Base-by-base conservation (phyloP, 2,888 invertebrate genomes). In the Mimas tiliae region DNA sequence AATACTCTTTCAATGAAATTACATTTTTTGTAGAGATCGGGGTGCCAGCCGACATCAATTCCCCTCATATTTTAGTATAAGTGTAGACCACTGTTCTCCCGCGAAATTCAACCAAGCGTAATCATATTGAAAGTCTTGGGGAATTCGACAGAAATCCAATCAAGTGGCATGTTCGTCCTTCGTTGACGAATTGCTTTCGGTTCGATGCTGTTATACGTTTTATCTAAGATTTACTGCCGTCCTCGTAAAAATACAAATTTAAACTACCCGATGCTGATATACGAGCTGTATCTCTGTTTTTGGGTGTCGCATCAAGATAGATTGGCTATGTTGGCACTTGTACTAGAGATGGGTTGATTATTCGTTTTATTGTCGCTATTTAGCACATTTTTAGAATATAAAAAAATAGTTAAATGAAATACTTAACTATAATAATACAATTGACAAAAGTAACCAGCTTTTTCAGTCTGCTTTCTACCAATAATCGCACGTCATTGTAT, bases 91-190 rank as follows among this genome's bases (percentile, higher is more conserved):
- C 65, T 71, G 66, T 71, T 75, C 67, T 73, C 71, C 66, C 75
- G 73, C 72, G 70, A 76, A 74, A 74, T 64, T 72, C 72, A 67
- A 63, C 68, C 68, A 69, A 63, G 70, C 73, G 78, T 70, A 72
- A 69, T 70, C 72, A 69, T 75, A 72, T 73, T 69, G 68, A 72
- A 69, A 65, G 68, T 74, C 74, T 73, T 73, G 73, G 77, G 72
- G 72, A 72, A 71, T 70, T 58, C 65, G 66, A 67, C 62, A 63
- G 70, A 70, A 74, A 73, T 67, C 69, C 72, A 75, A 76, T 78
- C 72, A 75, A 70, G 67, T 66, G 69, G 62, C 62, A 63, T 71
- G 65, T 70, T 38, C 65, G 73, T 73, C 72, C 70, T 74, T 70
- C 68, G 62, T 14, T 51, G 16, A 65, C 38, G 53, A 33, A 58